These are phyloP conservation scores for Peromyscus eremicus DNA, from an alignment of 2,797 vertebrate genomes.

Conservation along the genomic window DNA sequence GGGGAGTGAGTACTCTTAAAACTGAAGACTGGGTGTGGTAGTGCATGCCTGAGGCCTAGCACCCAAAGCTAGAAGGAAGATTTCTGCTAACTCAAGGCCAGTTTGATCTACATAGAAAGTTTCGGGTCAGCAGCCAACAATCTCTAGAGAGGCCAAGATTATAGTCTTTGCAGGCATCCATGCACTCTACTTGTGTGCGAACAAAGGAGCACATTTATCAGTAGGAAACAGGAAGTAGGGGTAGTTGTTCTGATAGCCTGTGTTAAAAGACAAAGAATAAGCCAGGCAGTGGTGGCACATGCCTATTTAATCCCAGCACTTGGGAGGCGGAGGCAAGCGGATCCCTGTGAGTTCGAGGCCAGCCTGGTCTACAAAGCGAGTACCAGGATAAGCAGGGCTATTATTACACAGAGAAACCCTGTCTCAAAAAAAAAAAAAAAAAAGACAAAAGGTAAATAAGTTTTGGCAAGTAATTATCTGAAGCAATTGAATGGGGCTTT, in stretches of 20 bases:
- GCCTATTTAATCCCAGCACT: not conserved
- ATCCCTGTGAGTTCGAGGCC: not conserved
- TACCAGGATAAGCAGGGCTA: not conserved
- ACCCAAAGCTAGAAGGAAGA: not conserved
- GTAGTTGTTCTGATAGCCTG: not conserved
- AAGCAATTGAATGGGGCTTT: not conserved
- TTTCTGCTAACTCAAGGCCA: not conserved
- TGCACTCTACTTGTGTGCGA: not conserved
- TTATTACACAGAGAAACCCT: not conserved
- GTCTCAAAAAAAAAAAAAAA: too few species aligned
- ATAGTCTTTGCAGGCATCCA: not conserved
- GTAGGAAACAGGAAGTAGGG: constrained; percentile 31
- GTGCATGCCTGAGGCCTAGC: not conserved
- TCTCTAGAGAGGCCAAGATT: not conserved
- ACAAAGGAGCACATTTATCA: constrained; percentile 30
- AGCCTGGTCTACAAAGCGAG: not conserved
- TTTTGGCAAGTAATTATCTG: not conserved
- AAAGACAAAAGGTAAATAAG: not conserved
- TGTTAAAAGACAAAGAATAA: constrained; percentile 46
- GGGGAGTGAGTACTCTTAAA: too few species aligned
- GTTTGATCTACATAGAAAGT: not conserved
- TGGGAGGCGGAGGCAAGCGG: not conserved
- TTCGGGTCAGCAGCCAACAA: not conserved
- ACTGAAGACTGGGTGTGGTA: not conserved
- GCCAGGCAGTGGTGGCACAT: not conserved